Evolutionary conservation across 2,797 vertebrate species (phyloP), one percentile per base, ranked within the genome.

Genomic region (Neomorphus geoffroyi): DNA sequence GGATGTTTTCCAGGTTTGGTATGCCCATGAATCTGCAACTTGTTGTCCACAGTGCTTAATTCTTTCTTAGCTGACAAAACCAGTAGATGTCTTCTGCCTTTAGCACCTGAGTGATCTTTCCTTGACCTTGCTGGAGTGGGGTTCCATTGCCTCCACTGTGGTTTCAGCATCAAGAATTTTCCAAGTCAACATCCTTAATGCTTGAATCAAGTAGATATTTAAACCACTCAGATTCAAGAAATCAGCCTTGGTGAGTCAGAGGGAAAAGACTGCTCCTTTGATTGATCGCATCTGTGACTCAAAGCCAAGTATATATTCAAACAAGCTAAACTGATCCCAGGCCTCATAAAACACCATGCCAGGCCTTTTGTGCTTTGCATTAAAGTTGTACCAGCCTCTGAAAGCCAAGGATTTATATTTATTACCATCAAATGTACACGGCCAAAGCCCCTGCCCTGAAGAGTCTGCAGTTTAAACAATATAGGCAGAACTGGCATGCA

Each of bases 251-350:
- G 58, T 92, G 91, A 93, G 79, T 96, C 94, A 94, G 56, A 72
- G 11, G 27, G n/a, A 84, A 72, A 88, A 79, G 72, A 70, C 57
- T 78, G 57, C 48, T 94, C 64, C 64, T 91, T 39, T 93, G 93
- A 91, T 87, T 56, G 84, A 95, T 91, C 45, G 56, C 26, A 64
- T 53, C 8, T 54, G 50, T 87, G 88, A 94, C 84, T 92, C 81
- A 89, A 93, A 94, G 88, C 62, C 84, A 94, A 89, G 37, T 46
- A 91, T 79, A 90, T 14, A 67, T 71, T 93, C 7, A 3, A 94
- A 92, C 45, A 82, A 89, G 66, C 75, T 43, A 65, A 87, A 70
- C 50, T 66, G 61, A 82, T 67, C 74, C 74, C 57, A 73, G 64
- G 64, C 71, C 22, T 85, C 80, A 84, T 46, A 79, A 81, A 94